These are phyloP conservation scores for Pedionomus torquatus DNA, from an alignment of 2,113 vertebrate species.

Conservation along the genomic window DNA sequence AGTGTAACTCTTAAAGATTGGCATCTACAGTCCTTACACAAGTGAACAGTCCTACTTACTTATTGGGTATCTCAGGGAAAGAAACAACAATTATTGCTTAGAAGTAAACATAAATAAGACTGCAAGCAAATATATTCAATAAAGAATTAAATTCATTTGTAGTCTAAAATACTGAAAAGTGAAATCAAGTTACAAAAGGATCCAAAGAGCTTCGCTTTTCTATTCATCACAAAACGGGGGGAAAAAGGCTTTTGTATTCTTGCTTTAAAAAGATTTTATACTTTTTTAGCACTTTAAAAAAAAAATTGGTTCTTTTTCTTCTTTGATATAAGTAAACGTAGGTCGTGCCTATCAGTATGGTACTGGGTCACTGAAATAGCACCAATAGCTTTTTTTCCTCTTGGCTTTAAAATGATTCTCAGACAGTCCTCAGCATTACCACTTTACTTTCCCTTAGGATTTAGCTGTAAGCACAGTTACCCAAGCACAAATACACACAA, in stretches of 20 bases:
- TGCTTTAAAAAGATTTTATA: not conserved
- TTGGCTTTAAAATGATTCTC: not conserved
- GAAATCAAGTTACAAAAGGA: not conserved
- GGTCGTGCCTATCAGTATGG: not conserved
- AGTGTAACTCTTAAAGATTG: not conserved
- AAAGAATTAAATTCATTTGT: not conserved
- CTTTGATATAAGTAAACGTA: not conserved
- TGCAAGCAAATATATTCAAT: not conserved
- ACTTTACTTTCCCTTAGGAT: not conserved
- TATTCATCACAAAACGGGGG: not conserved
- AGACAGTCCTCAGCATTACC: not conserved
- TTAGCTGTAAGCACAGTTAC: not conserved
- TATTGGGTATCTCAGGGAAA: not conserved
- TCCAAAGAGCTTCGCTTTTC: not conserved
- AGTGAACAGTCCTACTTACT: not conserved
- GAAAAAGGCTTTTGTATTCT: not conserved
- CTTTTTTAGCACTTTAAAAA: not conserved
- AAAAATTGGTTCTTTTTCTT: not conserved
- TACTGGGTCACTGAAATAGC: not conserved
- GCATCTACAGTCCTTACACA: not conserved
- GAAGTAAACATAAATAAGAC: not conserved
- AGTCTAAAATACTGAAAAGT: not conserved
- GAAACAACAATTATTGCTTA: not conserved
- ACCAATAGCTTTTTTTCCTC: not conserved
- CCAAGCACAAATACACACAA: not conserved